Evolutionary conservation across 2,888 invertebrate species (phyloP).

Genomic region (Xestia sexstrigata): DNA sequence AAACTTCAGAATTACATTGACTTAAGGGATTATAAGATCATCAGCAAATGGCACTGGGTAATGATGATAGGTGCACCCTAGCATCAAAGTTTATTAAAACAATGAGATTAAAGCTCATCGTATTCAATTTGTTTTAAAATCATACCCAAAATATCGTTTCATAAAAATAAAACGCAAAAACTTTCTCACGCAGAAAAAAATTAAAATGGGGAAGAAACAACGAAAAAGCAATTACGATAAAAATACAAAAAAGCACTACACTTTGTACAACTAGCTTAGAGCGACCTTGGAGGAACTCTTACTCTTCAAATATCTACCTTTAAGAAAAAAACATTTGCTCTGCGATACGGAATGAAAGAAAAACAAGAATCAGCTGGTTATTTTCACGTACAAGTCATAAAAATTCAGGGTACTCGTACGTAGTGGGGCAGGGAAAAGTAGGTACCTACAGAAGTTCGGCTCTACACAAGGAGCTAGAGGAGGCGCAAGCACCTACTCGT

Average conservation of each 20-base stretch:
- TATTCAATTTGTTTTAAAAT: neutral
- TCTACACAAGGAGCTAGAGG: neutral
- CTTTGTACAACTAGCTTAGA: constrained; percentile 33
- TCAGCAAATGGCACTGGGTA: neutral
- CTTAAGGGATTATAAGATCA: neutral
- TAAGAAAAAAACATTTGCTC: constrained; percentile 41
- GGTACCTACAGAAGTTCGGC: constrained; percentile 3
- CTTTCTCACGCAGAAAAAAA: neutral
- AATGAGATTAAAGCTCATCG: neutral
- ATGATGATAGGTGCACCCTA: neutral
- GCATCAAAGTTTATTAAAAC: too few species aligned
- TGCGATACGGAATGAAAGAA: constrained; percentile 34
- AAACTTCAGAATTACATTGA: neutral
- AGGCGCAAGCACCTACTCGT: neutral
- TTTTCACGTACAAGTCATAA: constrained; percentile 44
- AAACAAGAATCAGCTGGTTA: constrained; percentile 40
- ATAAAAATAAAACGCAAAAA: neutral
- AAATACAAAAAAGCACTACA: constrained; percentile 35
- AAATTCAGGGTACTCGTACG: constrained; percentile 29
- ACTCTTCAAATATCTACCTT: constrained; percentile 28
- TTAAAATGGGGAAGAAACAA: constrained; percentile 10
- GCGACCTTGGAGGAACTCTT: constrained; percentile 24
- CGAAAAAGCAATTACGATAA: constrained; percentile 30
- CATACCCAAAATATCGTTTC: neutral
- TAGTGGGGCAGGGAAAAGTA: neutral